Conservation (phyloP, 2,888 invertebrate species). For the Athalia rosae region DNA sequence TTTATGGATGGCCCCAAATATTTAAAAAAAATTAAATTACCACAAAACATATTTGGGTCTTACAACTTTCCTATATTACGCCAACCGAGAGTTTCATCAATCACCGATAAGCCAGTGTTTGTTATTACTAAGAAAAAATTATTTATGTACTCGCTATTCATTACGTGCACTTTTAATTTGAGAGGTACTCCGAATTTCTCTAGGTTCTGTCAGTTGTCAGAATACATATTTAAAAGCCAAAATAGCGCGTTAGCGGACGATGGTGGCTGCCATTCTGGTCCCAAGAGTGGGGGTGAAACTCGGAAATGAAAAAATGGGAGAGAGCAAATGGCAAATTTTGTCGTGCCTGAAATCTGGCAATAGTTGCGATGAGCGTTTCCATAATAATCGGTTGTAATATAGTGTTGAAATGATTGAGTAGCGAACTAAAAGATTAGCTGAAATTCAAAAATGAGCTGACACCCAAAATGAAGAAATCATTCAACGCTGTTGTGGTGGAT, state of each 20-base stretch:
- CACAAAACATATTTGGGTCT: neutral
- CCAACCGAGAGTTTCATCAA: constrained; percentile 8
- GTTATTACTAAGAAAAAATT: neutral
- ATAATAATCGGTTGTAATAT: neutral
- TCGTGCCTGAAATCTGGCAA: too few relatives aligned
- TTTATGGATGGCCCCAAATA: too few relatives aligned
- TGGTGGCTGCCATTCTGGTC: too few relatives aligned
- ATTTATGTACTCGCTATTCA: neutral
- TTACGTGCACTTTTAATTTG: too few relatives aligned
- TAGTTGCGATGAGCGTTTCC: neutral
- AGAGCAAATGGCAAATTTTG: too few relatives aligned
- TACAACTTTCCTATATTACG: constrained; percentile 9
- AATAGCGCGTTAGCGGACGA: too few relatives aligned
- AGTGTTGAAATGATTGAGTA: neutral
- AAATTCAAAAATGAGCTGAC: constrained; percentile 72
- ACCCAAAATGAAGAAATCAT: constrained; percentile 76
- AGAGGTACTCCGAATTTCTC: too few relatives aligned
- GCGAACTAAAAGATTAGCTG: neutral
- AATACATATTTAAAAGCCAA: too few relatives aligned
- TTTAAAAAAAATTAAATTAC: too few relatives aligned
- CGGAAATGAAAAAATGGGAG: too few relatives aligned
- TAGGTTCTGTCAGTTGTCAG: too few relatives aligned
- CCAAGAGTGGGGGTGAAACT: too few relatives aligned
- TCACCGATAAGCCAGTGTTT: neutral
- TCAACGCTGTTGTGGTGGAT: constrained; percentile 74